Percentiles rank a stretch among this genome's conserved stretches.
phyloP scores from a whole-genome alignment of 2,797 vertebrate genomes.

The Ara ararauna region DNA sequence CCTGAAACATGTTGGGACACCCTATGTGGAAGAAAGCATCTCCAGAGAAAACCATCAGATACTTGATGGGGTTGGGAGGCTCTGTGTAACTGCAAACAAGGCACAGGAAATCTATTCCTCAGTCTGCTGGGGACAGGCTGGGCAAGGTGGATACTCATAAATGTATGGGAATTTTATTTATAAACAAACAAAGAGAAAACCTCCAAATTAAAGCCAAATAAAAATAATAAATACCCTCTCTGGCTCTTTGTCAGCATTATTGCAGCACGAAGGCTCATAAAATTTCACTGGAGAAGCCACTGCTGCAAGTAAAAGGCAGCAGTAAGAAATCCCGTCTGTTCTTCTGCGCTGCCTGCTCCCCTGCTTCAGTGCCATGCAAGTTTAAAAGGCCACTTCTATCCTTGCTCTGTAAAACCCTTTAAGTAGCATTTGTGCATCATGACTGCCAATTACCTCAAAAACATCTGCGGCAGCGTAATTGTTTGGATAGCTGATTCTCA shows the following conservation, averaged over 20 bases:
- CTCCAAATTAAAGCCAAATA: neutral
- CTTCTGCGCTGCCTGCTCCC: neutral
- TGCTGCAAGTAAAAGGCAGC: neutral
- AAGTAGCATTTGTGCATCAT: neutral
- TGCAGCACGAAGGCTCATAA: neutral
- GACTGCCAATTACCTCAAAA: neutral
- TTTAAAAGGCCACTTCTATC: neutral
- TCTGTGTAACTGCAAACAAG: neutral
- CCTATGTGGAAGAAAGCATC: neutral
- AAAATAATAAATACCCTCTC: neutral
- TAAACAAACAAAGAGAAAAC: neutral
- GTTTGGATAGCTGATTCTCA: conserved; percentile 56
- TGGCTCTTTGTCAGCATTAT: neutral
- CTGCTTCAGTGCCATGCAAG: neutral
- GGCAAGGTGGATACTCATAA: neutral
- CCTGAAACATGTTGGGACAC: neutral
- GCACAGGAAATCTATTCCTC: neutral
- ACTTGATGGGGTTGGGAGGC: neutral
- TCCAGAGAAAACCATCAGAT: neutral
- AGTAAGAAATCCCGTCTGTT: neutral
- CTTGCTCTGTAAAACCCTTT: neutral
- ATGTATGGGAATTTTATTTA: neutral
- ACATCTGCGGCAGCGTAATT: conserved; percentile 2
- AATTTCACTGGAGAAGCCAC: neutral
- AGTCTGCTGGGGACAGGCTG: neutral